A percentile compares a stretch with the other conserved stretches of the same genome.
Conservation (phyloP, 2,113 vertebrate genomes). For the Orthonyx spaldingii region DNA sequence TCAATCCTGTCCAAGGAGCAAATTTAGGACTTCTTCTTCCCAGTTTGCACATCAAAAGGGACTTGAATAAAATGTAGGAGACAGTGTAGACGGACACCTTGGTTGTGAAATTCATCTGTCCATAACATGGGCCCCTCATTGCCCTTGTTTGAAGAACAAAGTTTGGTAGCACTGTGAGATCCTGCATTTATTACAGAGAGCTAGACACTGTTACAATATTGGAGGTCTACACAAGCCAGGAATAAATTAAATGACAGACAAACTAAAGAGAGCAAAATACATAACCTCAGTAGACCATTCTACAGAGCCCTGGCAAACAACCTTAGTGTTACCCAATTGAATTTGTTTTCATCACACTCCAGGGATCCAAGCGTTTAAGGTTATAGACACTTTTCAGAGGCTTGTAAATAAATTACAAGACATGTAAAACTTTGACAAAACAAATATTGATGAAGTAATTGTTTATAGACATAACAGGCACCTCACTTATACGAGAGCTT, state of each 20-base stretch:
- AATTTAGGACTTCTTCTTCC: not conserved
- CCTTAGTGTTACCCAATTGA: not conserved
- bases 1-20: not conserved
- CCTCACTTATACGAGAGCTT: not conserved
- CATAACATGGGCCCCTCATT: rapidly evolving
- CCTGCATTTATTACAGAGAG: not conserved
- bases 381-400: not conserved
- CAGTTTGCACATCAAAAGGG: not conserved
- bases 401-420: slow-evolving; percentile 26
- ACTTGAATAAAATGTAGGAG: not conserved
- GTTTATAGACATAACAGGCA: not conserved
- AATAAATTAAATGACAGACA: slow-evolving; percentile 18
- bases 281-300: not conserved
- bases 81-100: not conserved
- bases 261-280: not conserved
- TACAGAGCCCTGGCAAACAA: not conserved
- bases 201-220: not conserved
- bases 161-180: not conserved
- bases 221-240: not conserved
- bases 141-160: rapidly evolving
- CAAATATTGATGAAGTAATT: not conserved
- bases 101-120: not conserved
- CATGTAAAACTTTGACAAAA: not conserved
- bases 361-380: not conserved
- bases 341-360: not conserved